Conservation (phyloP, 2,888 invertebrate species). For the Periphyllus acericola region DNA sequence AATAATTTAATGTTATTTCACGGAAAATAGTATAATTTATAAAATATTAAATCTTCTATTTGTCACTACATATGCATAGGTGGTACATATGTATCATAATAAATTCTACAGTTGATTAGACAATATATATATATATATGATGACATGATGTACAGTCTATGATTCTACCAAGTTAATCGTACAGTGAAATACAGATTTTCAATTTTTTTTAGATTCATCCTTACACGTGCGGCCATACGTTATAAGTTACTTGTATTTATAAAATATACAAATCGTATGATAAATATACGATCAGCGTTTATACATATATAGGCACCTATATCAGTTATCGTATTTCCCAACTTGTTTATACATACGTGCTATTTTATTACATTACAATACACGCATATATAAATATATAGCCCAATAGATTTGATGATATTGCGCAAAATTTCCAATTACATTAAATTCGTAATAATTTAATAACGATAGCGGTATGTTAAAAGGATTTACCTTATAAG, state of each 20-base stretch:
- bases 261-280: background rate
- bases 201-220: background rate
- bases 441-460: constrained; percentile 16
- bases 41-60: too few species aligned
- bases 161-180: background rate
- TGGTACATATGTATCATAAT: too few species aligned
- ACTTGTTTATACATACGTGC: background rate
- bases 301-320: background rate
- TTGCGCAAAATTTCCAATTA: constrained; percentile 51
- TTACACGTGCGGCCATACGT: background rate
- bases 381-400: background rate
- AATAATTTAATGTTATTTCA: too few species aligned
- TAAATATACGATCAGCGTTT: background rate
- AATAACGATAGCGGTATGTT: constrained; percentile 10
- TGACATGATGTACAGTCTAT: too few species aligned
- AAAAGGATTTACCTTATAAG: constrained; percentile 51
- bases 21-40: too few species aligned
- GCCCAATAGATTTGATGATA: constrained; percentile 11
- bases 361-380: background rate
- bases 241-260: background rate
- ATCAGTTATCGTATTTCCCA: background rate
- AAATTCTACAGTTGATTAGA: too few species aligned
- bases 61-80: too few species aligned
- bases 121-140: too few species aligned
- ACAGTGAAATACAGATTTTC: background rate